phyloP scores from a whole-genome alignment of 2,888 invertebrate species.

The Lacanobia wlatinum region DNA sequence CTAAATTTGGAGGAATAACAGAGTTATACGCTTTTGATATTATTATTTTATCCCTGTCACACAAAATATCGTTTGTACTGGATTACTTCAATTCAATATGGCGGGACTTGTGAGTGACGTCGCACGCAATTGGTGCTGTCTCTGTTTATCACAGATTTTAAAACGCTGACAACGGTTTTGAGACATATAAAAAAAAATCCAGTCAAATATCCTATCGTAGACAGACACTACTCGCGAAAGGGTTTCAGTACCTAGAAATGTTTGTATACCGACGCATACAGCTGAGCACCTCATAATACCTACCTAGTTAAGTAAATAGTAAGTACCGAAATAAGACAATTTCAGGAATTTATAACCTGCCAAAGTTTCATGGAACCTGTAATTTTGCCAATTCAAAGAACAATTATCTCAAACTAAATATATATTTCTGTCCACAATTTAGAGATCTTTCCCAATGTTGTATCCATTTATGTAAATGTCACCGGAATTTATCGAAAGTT shows the following conservation, averaged over 20 bases:
- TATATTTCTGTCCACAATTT: conserved; percentile 21
- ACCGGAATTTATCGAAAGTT: no score
- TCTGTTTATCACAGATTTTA: no score
- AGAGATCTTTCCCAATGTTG: conserved; percentile 12
- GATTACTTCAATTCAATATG: no score
- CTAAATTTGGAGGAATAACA: no score
- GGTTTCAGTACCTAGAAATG: no score
- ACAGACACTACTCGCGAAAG: conserved; percentile 14
- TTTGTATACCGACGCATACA: neutral
- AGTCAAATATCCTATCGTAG: neutral
- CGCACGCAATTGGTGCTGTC: no score
- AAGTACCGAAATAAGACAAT: conserved; percentile 6
- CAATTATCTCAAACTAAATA: conserved; percentile 1
- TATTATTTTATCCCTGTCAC: no score
- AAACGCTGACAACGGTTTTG: no score
- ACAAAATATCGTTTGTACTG: no score
- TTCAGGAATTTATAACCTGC: conserved; percentile 24
- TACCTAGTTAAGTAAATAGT: neutral
- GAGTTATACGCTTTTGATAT: no score
- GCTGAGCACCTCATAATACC: neutral
- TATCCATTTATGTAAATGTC: conserved; percentile 16
- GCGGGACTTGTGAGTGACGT: no score
- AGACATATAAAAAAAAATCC: no score
- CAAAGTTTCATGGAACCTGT: conserved; percentile 18
- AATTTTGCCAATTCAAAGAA: conserved; percentile 16